phyloP scores from a whole-genome alignment of 1,140 invertebrate species.

The Oppia nitens region DNA sequence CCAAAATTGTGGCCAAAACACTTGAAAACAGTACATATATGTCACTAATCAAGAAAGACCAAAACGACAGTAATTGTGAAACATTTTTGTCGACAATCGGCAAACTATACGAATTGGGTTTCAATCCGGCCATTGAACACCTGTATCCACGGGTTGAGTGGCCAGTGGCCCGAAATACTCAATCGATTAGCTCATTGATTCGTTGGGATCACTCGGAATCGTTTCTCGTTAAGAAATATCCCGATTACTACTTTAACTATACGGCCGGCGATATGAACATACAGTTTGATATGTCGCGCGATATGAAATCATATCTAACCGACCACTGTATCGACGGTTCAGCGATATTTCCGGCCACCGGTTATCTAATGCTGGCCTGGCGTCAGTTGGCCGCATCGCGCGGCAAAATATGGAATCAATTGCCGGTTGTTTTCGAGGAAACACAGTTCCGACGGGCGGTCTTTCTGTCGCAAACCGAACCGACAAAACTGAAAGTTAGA shows the following conservation, averaged over 20 bases:
- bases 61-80: constrained; percentile 16
- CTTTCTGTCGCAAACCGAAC: constrained; percentile 30
- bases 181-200: too few species aligned
- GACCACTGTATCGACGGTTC: constrained; percentile 38
- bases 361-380: constrained; percentile 36
- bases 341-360: constrained; percentile 37
- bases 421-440: constrained; percentile 34
- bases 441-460: constrained; percentile 36
- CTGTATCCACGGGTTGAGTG: too few species aligned
- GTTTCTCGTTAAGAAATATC: constrained; percentile 16
- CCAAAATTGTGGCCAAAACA: constrained; percentile 42
- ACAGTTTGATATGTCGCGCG: constrained; percentile 14
- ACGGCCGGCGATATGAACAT: constrained; percentile 14
- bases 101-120: constrained; percentile 56
- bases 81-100: constrained; percentile 20
- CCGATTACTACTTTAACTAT: constrained; percentile 5
- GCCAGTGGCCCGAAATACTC: too few species aligned
- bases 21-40: constrained; percentile 30
- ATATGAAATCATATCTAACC: constrained; percentile 29
- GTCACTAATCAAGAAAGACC: constrained; percentile 34
- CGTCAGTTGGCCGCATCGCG: constrained; percentile 32
- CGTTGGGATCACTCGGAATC: constrained; percentile 34
- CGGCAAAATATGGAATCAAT: constrained; percentile 28
- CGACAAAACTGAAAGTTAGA: constrained; percentile 57
- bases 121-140: constrained; percentile 39